Evolutionary conservation across 2,888 invertebrate genomes (phyloP).

Genomic region (Sceliomorpha sp.): DNA sequence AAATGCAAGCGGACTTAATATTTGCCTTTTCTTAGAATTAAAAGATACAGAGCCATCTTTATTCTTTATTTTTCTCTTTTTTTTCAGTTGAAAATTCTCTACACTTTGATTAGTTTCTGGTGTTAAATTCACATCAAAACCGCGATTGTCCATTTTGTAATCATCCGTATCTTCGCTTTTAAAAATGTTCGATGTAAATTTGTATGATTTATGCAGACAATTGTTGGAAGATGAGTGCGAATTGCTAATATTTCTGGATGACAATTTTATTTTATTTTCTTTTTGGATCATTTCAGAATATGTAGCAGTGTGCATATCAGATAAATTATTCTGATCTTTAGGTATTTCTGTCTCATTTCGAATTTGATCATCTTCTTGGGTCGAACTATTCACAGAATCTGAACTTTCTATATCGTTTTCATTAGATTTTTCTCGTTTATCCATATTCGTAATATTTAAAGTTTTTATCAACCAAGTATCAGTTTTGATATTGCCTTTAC

Average conservation of each 20-base stretch:
- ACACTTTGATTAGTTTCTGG: slow-evolving; percentile 4
- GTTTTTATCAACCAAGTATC: slow-evolving; percentile 74
- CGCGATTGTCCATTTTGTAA: slow-evolving; percentile 12
- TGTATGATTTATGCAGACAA: no score
- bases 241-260: slow-evolving; percentile 2
- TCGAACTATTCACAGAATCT: slow-evolving; percentile 62
- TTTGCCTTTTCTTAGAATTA: slow-evolving; percentile 68
- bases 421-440: slow-evolving; percentile 48
- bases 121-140: neutral
- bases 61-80: slow-evolving; percentile 22
- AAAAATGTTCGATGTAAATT: no score
- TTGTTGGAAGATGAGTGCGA: neutral
- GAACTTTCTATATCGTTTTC: slow-evolving; percentile 56
- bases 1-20: slow-evolving; percentile 62
- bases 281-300: slow-evolving; percentile 36
- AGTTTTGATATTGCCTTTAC: slow-evolving; percentile 70
- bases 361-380: slow-evolving; percentile 5
- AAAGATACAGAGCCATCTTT: slow-evolving; percentile 73
- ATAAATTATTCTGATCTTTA: neutral
- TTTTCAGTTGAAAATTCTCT: slow-evolving; percentile 22
- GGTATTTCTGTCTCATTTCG: neutral
- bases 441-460: slow-evolving; percentile 67
- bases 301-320: slow-evolving; percentile 10
- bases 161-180: slow-evolving; percentile 13
- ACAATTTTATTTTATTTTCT: slow-evolving; percentile 1